Base-by-base conservation (phyloP, 2,888 invertebrate genomes). In the Pandemis cinnamomeana region DNA sequence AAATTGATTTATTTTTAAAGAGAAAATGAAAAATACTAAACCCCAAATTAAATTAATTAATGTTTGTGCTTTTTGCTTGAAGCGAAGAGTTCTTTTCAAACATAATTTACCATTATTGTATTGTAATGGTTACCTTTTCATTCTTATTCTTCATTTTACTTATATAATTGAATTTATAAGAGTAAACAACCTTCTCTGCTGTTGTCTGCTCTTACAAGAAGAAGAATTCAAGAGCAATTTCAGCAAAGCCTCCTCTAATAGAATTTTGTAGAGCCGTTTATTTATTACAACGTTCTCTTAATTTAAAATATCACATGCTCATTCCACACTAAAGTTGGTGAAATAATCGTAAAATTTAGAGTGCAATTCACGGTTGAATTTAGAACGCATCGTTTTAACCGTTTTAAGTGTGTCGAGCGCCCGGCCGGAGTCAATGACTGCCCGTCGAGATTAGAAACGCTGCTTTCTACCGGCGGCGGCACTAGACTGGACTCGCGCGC, bases 361-460 rank as follows among this genome's bases (percentile, higher is more conserved):
- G 53, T 70, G 70, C 67, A 74, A 67, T 70, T 73, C 66, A 73
- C 71, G 70, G 71, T 74, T 74, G 63, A 74, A 74, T 74, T 74
- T 74, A 67, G 74, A 74, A 74, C 70, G 74, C 74, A 74, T 67
- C 74, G 67, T 58, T 68, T 55, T 67, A 71, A 71, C 74, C 74
- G 74, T 42, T 74, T 67, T 71, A 74, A 74, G 74, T 74, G 71
- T 74, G 74, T 70, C 80, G 78, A 82, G 82, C 80, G 85, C 81
- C 82, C 84, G 81, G 81, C 78, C 84, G 90, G 91, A 92, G 93
- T 93, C 93, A 93, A 87, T 93, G 93, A 93, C 92, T 92, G 93
- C 78, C 83, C 84, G 84, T 88, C 87, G 87, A 92, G 93, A 93
- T 93, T 93, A 93, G 93, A 92, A 93, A 93, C 92, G 90, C 81